Percentiles rank a stretch among this genome's conserved stretches.
These are phyloP conservation scores for Aplysina aerophoba DNA, from an alignment of 37 sponge, comb jelly and placozoan species.

Conservation along the genomic window DNA sequence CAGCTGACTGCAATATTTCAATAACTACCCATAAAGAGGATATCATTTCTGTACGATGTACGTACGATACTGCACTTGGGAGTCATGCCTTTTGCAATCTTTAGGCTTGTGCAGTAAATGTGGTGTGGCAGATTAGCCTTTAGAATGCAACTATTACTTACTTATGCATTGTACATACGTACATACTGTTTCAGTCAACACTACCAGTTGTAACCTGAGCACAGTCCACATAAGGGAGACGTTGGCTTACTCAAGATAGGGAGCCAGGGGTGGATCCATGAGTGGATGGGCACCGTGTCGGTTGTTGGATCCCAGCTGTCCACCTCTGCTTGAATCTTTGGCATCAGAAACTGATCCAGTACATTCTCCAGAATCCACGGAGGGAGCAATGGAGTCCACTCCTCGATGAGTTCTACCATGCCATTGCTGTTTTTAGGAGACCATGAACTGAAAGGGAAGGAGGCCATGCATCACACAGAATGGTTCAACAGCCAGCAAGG, in stretches of 20 bases:
- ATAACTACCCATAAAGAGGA: no score
- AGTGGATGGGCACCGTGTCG: constrained; percentile 91
- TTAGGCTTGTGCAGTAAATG: no score
- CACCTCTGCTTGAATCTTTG: constrained; percentile 81
- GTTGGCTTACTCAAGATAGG: constrained; percentile 78
- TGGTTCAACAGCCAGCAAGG: background rate
- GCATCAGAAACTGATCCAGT: constrained; percentile 76
- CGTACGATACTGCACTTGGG: no score
- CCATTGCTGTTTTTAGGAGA: constrained; percentile 44
- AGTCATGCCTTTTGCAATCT: no score
- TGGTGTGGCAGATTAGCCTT: no score
- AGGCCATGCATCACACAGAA: background rate
- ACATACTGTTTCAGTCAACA: no score
- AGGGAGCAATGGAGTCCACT: constrained; percentile 80
- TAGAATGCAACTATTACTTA: no score
- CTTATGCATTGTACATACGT: no score
- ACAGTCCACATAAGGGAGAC: no score
- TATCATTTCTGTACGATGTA: no score
- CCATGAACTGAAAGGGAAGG: constrained; percentile 33
- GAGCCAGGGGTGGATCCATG: constrained; percentile 98
- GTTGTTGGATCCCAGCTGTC: constrained; percentile 93
- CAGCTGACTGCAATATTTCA: no score
- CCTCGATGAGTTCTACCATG: constrained; percentile 81
- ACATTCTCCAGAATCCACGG: constrained; percentile 85
- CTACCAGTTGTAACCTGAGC: background rate